phyloP scores from a whole-genome alignment of 1,140 invertebrate species.

The Drosophila insularis region DNA sequence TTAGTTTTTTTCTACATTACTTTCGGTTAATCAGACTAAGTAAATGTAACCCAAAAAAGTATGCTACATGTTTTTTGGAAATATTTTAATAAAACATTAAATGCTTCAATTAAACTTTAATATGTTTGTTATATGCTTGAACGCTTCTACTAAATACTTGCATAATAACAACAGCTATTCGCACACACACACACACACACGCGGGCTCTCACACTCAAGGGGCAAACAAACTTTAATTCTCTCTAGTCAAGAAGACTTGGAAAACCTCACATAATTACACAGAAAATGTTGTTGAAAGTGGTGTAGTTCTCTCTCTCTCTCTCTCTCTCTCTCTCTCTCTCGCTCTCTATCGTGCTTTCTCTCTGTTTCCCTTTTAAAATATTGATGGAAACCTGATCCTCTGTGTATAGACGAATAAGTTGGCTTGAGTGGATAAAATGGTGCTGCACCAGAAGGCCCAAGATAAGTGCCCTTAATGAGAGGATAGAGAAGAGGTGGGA shows the following conservation, averaged over 20 bases:
- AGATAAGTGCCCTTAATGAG: background rate
- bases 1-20: background rate
- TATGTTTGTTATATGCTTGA: background rate
- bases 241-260: conserved; percentile 2
- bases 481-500: no score
- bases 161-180: conserved; percentile 1
- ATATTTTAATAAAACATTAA: background rate
- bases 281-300: conserved; percentile 3
- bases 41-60: background rate
- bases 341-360: background rate
- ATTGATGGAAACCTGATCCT: conserved; percentile 7
- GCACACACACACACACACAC: background rate
- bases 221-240: conserved; percentile 11
- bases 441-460: background rate
- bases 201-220: background rate
- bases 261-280: conserved; percentile 13
- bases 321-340: background rate
- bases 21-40: background rate
- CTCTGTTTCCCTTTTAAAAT: background rate
- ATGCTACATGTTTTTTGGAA: background rate
- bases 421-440: background rate
- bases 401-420: conserved; percentile 2
- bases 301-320: background rate
- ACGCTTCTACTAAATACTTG: background rate
- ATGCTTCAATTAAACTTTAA: background rate